Conservation (phyloP, 2,113 vertebrate genomes). For the Paralichthys olivaceus region DNA sequence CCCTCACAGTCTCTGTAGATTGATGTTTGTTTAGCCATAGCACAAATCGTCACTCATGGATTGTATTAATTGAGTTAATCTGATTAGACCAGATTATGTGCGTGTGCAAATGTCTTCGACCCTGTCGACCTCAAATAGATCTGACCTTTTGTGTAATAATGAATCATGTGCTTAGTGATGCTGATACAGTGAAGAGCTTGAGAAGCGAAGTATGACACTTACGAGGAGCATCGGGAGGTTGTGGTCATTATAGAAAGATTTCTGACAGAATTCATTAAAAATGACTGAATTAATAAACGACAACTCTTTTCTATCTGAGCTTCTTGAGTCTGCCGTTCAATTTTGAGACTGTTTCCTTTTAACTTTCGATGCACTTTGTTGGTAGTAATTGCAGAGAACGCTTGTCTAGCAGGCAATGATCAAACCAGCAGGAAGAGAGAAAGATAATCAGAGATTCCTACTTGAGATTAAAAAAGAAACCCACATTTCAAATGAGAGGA, state of each 20-base stretch:
- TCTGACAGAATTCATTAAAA: slow-evolving; percentile 11
- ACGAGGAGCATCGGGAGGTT: not conserved
- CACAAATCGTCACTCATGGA: not conserved
- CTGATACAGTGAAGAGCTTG: not conserved
- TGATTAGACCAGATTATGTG: slow-evolving; percentile 40
- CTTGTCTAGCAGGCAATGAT: slow-evolving; percentile 40
- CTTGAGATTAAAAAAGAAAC: slow-evolving; percentile 47
- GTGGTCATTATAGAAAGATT: not conserved
- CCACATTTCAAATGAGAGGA: slow-evolving; percentile 13
- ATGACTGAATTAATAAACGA: not conserved
- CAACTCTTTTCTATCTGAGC: not conserved
- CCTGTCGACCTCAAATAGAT: slow-evolving; percentile 19
- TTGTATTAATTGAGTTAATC: slow-evolving; percentile 26
- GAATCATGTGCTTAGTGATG: slow-evolving; percentile 12
- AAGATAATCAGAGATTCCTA: slow-evolving; percentile 50
- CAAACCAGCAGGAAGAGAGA: slow-evolving; percentile 11
- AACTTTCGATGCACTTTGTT: slow-evolving; percentile 42
- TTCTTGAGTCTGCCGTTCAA: not conserved
- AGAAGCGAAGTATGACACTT: not conserved
- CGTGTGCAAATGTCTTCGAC: not conserved
- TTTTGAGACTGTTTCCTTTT: slow-evolving; percentile 35
- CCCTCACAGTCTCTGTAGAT: not conserved
- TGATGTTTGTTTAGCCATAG: not conserved
- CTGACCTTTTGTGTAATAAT: slow-evolving; percentile 35
- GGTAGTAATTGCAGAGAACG: slow-evolving; percentile 40